phyloP scores from a whole-genome alignment of 2,888 invertebrate species.

The Dinocampus coccinellae region DNA sequence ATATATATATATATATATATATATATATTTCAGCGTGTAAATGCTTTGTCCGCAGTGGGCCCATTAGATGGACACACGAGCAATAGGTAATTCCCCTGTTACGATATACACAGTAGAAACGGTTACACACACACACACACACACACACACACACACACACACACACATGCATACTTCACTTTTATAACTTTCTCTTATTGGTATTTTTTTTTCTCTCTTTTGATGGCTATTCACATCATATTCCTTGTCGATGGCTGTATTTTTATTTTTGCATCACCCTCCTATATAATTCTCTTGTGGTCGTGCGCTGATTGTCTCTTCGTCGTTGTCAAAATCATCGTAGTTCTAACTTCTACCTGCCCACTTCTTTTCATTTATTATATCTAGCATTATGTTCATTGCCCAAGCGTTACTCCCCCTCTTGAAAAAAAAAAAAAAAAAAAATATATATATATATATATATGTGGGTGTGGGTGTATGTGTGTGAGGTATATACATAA shows the following conservation, averaged over 20 bases:
- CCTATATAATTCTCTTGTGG: background rate
- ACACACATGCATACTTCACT: too few species aligned
- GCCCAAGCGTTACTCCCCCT: background rate
- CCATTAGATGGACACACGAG: background rate
- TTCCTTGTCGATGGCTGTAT: background rate
- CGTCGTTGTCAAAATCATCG: background rate
- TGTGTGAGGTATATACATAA: constrained; percentile 25
- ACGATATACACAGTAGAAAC: background rate
- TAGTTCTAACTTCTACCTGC: background rate
- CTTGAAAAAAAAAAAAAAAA: background rate
- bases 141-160: too few species aligned
- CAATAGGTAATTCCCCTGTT: background rate
- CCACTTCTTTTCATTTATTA: background rate
- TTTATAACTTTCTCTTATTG: too few species aligned
- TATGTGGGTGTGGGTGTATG: background rate
- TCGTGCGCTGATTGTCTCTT: background rate
- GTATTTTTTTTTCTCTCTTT: background rate
- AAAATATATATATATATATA: background rate
- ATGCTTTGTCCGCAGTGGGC: background rate
- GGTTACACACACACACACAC: too few species aligned
- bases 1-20: constrained; percentile 1
- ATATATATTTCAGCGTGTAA: background rate
- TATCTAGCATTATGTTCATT: background rate
- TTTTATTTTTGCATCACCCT: background rate
- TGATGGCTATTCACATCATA: background rate